These are phyloP conservation scores for Panzeria rudis DNA, from an alignment of 2,888 invertebrate genomes.

Conservation along the genomic window DNA sequence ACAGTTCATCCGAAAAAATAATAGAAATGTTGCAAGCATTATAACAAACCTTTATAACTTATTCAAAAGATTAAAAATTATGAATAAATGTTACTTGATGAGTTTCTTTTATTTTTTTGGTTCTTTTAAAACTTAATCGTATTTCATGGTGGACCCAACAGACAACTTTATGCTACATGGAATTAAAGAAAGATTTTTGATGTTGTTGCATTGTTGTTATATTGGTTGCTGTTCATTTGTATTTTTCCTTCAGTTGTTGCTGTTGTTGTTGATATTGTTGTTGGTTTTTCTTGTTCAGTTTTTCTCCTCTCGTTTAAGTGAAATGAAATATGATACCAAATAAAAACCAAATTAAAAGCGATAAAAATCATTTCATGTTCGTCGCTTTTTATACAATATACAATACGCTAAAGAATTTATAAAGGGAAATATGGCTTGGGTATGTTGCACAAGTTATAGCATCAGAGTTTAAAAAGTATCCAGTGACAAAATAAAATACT, in stretches of 20 bases:
- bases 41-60: neutral
- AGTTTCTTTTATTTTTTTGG: constrained; percentile 56
- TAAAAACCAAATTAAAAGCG: constrained; percentile 82
- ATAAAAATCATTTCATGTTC: constrained; percentile 77
- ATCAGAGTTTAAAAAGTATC: constrained; percentile 14
- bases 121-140: constrained; percentile 26
- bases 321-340: constrained; percentile 82
- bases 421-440: constrained; percentile 30
- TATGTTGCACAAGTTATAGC: neutral
- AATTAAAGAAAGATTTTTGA: constrained; percentile 30
- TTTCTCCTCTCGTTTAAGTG: constrained; percentile 43
- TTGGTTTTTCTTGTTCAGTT: constrained; percentile 15
- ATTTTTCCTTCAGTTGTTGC: constrained; percentile 12
- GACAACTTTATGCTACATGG: constrained; percentile 15
- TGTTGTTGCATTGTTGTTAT: constrained; percentile 46
- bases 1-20: neutral
- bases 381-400: constrained; percentile 50
- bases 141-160: constrained; percentile 34
- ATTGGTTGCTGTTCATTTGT: constrained; percentile 38
- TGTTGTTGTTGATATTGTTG: neutral
- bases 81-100: constrained; percentile 51
- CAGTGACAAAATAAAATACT: neutral
- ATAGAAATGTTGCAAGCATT: neutral
- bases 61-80: constrained; percentile 6
- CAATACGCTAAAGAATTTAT: constrained; percentile 55